A percentile compares a stretch with the other conserved stretches of the same genome.
Evolutionary conservation across 2,797 vertebrate species (phyloP).

Genomic region (Echeneis naucrates): DNA sequence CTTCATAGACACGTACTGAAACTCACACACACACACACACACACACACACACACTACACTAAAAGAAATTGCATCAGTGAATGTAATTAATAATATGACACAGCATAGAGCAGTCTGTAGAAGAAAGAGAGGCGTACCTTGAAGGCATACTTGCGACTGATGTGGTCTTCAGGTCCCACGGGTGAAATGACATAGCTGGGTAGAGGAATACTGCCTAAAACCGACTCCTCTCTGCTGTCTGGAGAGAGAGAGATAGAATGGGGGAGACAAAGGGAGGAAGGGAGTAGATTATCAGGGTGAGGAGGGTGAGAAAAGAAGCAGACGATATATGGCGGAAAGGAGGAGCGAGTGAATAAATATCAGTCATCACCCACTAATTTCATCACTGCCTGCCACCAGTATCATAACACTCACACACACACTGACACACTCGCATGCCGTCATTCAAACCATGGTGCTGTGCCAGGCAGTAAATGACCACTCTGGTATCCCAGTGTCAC

Average conservation of each 20-base stretch:
- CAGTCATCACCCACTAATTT: constrained; percentile 70
- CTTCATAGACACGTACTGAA: background rate
- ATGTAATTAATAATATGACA: background rate
- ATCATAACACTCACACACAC: constrained; percentile 42
- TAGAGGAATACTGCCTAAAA: constrained; percentile 94
- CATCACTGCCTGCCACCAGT: constrained; percentile 44
- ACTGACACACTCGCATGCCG: constrained; percentile 8
- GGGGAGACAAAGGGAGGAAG: background rate
- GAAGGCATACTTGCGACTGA: constrained; percentile 95
- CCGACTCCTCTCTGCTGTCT: constrained; percentile 95
- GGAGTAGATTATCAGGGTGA: constrained; percentile 28
- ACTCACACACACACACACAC: background rate
- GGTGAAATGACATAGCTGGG: constrained; percentile 92
- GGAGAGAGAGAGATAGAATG: constrained; percentile 52
- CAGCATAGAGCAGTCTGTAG: background rate
- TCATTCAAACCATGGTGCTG: constrained; percentile 30
- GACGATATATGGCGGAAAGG: constrained; percentile 40
- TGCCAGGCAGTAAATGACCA: constrained; percentile 58
- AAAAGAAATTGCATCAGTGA: background rate
- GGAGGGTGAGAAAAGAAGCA: constrained; percentile 25
- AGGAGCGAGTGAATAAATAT: constrained; percentile 60
- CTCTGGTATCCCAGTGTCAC: constrained; percentile 42
- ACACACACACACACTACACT: background rate
- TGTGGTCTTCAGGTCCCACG: constrained; percentile 91
- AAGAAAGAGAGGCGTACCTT: constrained; percentile 85